These are phyloP conservation scores for Clinocottus analis DNA, from an alignment of 2,113 vertebrate species.

Conservation along the genomic window DNA sequence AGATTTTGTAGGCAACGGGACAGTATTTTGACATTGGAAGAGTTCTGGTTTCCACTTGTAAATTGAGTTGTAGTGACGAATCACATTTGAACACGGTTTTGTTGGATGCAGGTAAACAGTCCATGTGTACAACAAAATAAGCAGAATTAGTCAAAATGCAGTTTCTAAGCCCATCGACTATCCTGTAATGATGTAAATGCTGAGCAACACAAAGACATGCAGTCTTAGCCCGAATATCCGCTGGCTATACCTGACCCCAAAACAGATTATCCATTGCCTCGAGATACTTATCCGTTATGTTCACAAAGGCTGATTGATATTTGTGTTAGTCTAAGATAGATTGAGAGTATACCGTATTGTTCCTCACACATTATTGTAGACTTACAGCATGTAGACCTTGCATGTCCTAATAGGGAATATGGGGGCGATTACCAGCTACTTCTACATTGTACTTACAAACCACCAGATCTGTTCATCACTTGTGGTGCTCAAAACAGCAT, in stretches of 20 bases:
- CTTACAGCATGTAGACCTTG: neutral
- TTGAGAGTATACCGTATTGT: neutral
- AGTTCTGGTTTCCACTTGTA: neutral
- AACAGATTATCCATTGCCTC: neutral
- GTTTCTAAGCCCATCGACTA: neutral
- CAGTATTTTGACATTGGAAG: neutral
- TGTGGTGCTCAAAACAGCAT: conserved; percentile 13
- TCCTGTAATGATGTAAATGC: too few relatives aligned
- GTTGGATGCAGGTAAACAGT: neutral
- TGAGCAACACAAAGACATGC: too few relatives aligned
- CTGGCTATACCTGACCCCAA: neutral
- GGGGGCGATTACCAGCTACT: neutral
- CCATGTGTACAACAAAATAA: neutral
- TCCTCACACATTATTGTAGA: neutral
- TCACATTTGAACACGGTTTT: neutral
- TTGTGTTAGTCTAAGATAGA: neutral
- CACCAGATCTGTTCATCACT: neutral
- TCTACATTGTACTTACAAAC: neutral
- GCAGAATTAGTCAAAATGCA: neutral
- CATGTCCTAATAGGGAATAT: neutral
- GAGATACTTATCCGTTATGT: neutral
- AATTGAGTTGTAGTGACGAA: neutral
- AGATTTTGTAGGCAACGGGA: neutral
- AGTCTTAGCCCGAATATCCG: too few relatives aligned
- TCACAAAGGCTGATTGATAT: neutral